Evolutionary conservation across 2,797 vertebrate genomes (phyloP).

Genomic region (Eidolon dupreanum): DNA sequence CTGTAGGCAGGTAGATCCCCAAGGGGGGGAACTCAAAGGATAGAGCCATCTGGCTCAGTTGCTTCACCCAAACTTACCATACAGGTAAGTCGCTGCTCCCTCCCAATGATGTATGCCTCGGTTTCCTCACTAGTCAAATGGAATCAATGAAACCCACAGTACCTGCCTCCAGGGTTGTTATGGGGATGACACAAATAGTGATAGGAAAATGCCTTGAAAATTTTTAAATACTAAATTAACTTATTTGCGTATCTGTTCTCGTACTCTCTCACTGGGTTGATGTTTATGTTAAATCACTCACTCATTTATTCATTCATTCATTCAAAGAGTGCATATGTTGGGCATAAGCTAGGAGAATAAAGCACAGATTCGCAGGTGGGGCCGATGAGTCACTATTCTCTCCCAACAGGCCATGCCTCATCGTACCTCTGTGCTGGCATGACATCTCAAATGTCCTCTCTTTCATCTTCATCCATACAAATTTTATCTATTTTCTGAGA

Average conservation of each 20-base stretch:
- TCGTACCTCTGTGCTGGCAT: too few relatives aligned
- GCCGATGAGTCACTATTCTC: accelerated
- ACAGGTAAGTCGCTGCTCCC: neutral
- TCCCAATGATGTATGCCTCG: neutral
- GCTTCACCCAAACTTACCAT: neutral
- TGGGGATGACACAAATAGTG: neutral
- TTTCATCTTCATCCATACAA: neutral
- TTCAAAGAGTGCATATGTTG: neutral
- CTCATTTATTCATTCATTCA: neutral
- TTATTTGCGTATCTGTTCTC: neutral
- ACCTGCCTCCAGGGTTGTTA: neutral
- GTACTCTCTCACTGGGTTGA: neutral
- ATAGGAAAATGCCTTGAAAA: neutral
- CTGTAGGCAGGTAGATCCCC: neutral
- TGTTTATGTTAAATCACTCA: neutral
- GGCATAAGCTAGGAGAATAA: neutral
- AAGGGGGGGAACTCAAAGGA: accelerated
- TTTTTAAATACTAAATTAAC: neutral
- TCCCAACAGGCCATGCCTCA: accelerated
- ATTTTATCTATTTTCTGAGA: neutral
- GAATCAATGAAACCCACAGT: neutral
- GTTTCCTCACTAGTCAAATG: neutral
- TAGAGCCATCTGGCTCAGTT: neutral
- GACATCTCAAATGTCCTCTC: neutral
- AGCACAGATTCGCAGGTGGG: neutral